A percentile compares a stretch with the other conserved stretches of the same genome.
phyloP scores from a whole-genome alignment of 2,888 invertebrate species.

The Amblyjoppa proteus region DNA sequence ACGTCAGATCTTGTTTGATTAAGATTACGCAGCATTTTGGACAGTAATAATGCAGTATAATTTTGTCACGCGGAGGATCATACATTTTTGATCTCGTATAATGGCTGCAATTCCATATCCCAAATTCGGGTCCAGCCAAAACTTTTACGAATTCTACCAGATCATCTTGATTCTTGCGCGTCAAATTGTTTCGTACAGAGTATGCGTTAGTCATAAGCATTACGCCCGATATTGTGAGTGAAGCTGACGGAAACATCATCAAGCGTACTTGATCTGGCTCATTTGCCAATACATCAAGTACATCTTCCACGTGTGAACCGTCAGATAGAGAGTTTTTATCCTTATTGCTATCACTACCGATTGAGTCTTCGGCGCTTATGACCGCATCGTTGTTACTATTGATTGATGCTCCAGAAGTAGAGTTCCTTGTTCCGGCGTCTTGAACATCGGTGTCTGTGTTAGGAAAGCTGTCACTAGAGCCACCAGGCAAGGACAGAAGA shows the following conservation, averaged over 20 bases:
- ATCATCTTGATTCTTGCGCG: slow-evolving; percentile 47
- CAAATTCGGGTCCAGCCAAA: slow-evolving; percentile 61
- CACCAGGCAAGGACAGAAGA: not conserved
- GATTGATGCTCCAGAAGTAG: not conserved
- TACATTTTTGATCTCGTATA: slow-evolving; percentile 55
- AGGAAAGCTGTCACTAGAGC: not conserved
- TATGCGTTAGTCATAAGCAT: slow-evolving; percentile 59
- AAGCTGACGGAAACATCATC: slow-evolving; percentile 65
- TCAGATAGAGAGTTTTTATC: not conserved
- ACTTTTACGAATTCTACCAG: slow-evolving; percentile 58
- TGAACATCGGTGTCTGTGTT: not conserved
- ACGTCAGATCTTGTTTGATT: slow-evolving; percentile 28
- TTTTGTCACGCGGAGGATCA: slow-evolving; percentile 56
- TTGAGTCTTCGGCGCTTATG: not conserved
- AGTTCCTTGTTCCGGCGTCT: not conserved
- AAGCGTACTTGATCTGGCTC: slow-evolving; percentile 13
- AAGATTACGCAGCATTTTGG: slow-evolving; percentile 55
- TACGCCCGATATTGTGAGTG: slow-evolving; percentile 58
- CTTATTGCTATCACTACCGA: not conserved
- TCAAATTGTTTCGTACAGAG: slow-evolving; percentile 49
- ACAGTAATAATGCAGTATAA: slow-evolving; percentile 63
- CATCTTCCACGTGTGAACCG: not conserved
- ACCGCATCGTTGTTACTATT: no score
- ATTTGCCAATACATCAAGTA: not conserved
- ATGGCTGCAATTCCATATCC: slow-evolving; percentile 51